Conservation (phyloP, 2,113 vertebrate genomes). For the Sinocyclocheilus anophthalmus region DNA sequence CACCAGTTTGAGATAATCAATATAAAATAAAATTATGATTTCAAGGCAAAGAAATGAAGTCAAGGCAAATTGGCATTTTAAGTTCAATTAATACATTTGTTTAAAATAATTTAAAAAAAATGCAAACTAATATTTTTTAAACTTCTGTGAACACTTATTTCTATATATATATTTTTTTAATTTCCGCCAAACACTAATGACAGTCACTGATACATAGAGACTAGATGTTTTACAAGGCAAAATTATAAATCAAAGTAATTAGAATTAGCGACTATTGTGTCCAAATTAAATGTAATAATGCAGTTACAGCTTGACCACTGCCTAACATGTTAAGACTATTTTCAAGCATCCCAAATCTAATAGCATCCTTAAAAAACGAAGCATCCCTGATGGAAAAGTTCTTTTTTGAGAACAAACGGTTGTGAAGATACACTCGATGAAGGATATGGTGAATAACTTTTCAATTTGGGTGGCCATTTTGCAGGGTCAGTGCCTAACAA, state of each 20-base stretch:
- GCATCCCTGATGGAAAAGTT: slow-evolving; percentile 41
- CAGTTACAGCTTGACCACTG: not conserved
- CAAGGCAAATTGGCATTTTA: not conserved
- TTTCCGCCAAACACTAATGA: not conserved
- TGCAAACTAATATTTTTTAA: not conserved
- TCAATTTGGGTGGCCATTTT: slow-evolving; percentile 36
- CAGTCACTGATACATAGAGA: slow-evolving; percentile 36
- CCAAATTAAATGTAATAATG: not conserved
- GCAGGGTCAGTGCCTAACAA: slow-evolving; percentile 62
- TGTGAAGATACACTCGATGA: slow-evolving; percentile 33
- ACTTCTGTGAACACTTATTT: not conserved
- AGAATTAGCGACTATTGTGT: not conserved
- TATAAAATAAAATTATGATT: too few species aligned
- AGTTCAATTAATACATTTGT: not conserved
- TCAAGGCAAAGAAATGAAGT: too few species aligned
- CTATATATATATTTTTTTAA: too few species aligned
- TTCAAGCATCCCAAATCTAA: slow-evolving; percentile 4
- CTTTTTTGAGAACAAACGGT: slow-evolving; percentile 35
- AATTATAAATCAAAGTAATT: not conserved
- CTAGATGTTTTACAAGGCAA: not conserved
- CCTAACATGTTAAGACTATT: slow-evolving; percentile 30
- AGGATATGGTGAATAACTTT: slow-evolving; percentile 47
- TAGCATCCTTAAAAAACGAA: not conserved
- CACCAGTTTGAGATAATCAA: slow-evolving; percentile 40
- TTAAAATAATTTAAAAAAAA: too few species aligned